Evolutionary conservation across 2,888 invertebrate genomes (phyloP), one percentile per base, ranked within the genome.

Genomic region (Strigamia crassipes): DNA sequence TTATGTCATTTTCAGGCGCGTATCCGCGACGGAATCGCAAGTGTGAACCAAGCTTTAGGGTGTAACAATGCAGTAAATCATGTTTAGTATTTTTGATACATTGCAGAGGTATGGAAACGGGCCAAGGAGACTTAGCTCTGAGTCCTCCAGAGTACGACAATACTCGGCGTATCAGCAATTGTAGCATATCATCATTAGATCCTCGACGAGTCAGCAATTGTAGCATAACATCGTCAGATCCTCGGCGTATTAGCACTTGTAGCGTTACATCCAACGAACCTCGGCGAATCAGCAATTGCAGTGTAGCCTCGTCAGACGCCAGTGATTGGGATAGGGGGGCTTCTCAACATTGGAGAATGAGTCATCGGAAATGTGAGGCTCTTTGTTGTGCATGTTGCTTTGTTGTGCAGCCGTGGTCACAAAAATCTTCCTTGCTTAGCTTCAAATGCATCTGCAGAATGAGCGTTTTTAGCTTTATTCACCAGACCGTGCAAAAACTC

Each of bases 241-340:
- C 56, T 56, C 56, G 56, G 8, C 56, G 56, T 9, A 18, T 56
- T 56, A 56, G 56, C 56, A 56, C n/a, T 18, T 56, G 56, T 56
- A 56, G 56, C 21, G 18, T 56, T 6, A 56, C 56, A 9, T 56
- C 56, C 3, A n/a, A n/a, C 15, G 56, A 56, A 2, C 56, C 56
- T 1, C 93, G 93, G 83, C 89, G 91, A 83, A 92, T 92, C 84
- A 90, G 92, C 88, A 92, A 91, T 82, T 90, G 89, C 85, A 89
- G 89, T 84, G 90, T 89, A 84, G 91, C 91, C 85, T 90, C 89
- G 18, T 56, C 56, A 18, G 56, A 56, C 18, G 8, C 21, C 18
- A 21, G 21, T 9, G 56, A 56, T 6, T 56, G 56, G 56, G 78
- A 38, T 1, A 27, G 31, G 18, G 38, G 23, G 27, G 89, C 88